Evolutionary conservation across 2,888 invertebrate species (phyloP), one percentile per base, ranked within the genome.

Genomic region (Xanthorhoe spadicearia): DNA sequence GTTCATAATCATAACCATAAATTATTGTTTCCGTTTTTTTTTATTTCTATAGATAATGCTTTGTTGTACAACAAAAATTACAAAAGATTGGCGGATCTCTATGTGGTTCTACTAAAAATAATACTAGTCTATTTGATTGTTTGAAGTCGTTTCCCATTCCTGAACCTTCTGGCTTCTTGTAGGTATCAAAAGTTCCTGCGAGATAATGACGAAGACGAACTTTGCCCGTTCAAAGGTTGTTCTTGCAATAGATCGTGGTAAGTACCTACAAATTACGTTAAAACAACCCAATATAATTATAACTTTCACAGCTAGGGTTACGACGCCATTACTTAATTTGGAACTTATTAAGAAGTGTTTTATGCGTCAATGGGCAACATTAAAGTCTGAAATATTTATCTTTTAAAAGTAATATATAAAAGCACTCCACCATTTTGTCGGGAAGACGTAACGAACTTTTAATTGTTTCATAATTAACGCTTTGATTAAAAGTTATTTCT

Each of bases 391-490:
- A 43, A 13, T 43, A 43, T 43, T 43, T 13, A 43, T 13, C 0
- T 13, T 43, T 43, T 43, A 13, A 43, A 13, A 43, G 38, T 43
- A 43, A 43, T 43, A 3, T 43, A 13, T 43, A 43, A 43, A 43
- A 43, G 2, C 10, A 48, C 48, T 48, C 13, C 9, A 19, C 19
- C 13, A 13, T 51, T 51, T 51, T 23, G 13, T 23, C 3, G 23
- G 28, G 51, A n/a, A 51, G 19, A 51, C 51, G 19, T 51, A 51
- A 43, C 13, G 10, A 23, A 23, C 23, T 51, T 51, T 19, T 23
- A 51, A 51, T 51, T 51, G 23, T 51, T 51, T 51, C 18, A 51
- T 51, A 19, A 51, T 51, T 19, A 23, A 51, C 19, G 17, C 48
- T 48, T 17, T 48, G 48, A 48, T 48, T 48, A 48, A 48, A 48